Conservation (phyloP, 2,888 invertebrate species). For the Psococerastis gibbosa region DNA sequence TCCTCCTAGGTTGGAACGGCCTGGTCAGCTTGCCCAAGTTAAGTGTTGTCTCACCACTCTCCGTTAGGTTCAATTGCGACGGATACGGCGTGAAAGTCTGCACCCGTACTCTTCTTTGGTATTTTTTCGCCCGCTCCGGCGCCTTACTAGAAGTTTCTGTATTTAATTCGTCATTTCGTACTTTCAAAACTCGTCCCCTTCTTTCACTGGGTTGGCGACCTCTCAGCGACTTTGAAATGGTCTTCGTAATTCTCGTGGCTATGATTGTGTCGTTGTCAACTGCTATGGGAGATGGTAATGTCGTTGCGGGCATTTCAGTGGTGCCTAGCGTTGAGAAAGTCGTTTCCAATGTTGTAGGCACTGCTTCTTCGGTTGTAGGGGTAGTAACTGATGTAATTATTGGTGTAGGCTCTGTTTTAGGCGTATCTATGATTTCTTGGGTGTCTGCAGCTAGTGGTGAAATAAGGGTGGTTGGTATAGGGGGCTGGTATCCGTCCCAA, state of each 20-base stretch:
- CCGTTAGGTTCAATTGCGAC: neutral
- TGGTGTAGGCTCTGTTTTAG: constrained; percentile 4
- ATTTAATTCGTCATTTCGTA: neutral
- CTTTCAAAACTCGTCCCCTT: no score
- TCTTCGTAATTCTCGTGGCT: no score
- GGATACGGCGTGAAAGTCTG: neutral
- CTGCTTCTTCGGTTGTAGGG: constrained; percentile 10
- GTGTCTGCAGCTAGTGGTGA: constrained; percentile 5
- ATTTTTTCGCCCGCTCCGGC: neutral
- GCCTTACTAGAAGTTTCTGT: no score
- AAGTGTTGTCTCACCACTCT: neutral
- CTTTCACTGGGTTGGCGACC: no score
- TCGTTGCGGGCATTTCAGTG: constrained; percentile 5
- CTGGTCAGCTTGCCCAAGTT: neutral
- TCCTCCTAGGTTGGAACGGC: neutral
- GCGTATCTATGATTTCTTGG: constrained; percentile 5
- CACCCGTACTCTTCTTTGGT: neutral
- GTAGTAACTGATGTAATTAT: neutral
- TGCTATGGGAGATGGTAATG: neutral
- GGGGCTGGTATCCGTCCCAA: constrained; percentile 4
- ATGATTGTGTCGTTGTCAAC: neutral
- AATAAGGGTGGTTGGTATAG: neutral
- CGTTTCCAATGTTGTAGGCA: constrained; percentile 1
- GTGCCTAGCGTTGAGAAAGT: constrained; percentile 11
- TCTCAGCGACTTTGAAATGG: no score